Base-by-base conservation (phyloP, 2,113 vertebrate genomes). In the Callithrix jacchus region DNA sequence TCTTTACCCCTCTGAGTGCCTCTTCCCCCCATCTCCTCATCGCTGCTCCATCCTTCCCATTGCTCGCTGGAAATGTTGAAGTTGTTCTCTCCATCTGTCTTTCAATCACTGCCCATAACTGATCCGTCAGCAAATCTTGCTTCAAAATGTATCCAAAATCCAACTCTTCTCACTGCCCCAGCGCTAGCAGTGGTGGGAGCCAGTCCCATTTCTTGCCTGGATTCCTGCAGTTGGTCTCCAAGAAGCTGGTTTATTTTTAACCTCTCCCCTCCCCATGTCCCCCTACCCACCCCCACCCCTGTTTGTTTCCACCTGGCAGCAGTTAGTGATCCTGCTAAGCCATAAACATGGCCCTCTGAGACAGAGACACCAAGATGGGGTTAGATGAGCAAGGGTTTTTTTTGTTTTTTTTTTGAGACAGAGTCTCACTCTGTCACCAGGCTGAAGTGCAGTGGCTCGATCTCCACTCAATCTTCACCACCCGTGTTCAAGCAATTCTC, bases 21-120 rank as follows among this genome's bases (percentile, higher is more conserved):
- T 79, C 27, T 37, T 81, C 18, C n/a, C 20, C 1, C 11, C 3
- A 45, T 12, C 37, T 1, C 27, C 30, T 35, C 32, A 0, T 3
- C 1, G 3, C 16, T 0, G 10, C 87, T 6, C 40, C n/a, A 0
- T 16, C 25, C 66, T 76, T 77, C 68, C 13, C 3, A 27, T 1
- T 42, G 35, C 79, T 71, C 21, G 32, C 64, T 4, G 32, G 45
- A 64, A 6, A 2, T 30, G 5, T 7, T 32, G 40, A n/a, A 23
- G 58, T 23, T 11, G 17, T 49, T 25, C 21, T 61, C 25, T 77
- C 45, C n/a, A 21, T 12, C 47, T 71, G 13, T 35, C 56, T 30
- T 27, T 25, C 30, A 21, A 3, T 61, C 73, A 1, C 8, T 23
- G 6, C 49, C 91, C 56, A 8, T 1, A 16, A 66, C 73, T 2